Evolutionary conservation across 2,888 invertebrate species (phyloP).

Genomic region (Caenorhabditis doughertyi): DNA sequence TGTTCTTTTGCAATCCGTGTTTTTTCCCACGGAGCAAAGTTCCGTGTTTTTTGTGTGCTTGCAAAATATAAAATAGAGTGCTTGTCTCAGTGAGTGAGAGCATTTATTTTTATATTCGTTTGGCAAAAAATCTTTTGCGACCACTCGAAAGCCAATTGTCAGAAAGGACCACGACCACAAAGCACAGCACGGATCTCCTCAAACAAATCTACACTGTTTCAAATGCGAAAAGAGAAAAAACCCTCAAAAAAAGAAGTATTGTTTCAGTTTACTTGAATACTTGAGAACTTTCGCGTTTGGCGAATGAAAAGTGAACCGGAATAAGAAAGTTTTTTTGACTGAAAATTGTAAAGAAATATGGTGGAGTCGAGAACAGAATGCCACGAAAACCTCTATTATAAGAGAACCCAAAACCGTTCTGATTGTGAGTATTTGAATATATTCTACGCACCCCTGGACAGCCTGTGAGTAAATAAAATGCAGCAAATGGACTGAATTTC

Average conservation of each 20-base stretch:
- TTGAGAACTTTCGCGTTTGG: conserved; percentile 1
- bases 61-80: conserved; percentile 16
- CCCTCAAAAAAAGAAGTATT: conserved; percentile 15
- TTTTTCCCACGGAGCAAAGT: conserved; percentile 33
- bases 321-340: background rate
- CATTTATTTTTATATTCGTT: conserved; percentile 22
- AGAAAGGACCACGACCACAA: conserved; percentile 32
- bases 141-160: conserved; percentile 46
- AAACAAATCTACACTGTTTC: conserved; percentile 36
- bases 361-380: too few relatives aligned
- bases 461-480: too few relatives aligned
- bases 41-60: conserved; percentile 5
- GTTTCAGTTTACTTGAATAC: conserved; percentile 29
- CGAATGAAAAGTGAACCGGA: conserved; percentile 24
- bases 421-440: too few relatives aligned
- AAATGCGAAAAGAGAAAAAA: background rate
- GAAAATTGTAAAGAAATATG: too few relatives aligned
- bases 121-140: conserved; percentile 18
- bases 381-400: too few relatives aligned
- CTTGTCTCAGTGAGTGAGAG: conserved; percentile 19
- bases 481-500: too few relatives aligned
- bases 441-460: too few relatives aligned
- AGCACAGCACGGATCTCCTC: conserved; percentile 2
- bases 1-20: conserved; percentile 20
- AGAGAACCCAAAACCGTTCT: too few relatives aligned